A percentile compares a stretch with the other conserved stretches of the same genome.
Conservation (phyloP, 1,140 invertebrate genomes). For the Aphelinus atriplicis region DNA sequence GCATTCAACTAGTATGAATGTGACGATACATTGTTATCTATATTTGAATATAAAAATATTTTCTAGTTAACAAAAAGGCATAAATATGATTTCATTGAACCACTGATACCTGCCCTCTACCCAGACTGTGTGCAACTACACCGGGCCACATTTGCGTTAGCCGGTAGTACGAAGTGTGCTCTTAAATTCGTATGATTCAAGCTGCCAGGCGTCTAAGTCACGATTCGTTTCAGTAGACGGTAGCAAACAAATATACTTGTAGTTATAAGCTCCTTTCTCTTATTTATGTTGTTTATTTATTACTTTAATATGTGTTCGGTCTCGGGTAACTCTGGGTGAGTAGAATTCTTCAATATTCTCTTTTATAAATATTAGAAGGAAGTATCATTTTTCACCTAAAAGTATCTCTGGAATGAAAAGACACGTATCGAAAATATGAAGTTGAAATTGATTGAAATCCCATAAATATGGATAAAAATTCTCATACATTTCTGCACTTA, state of each 20-base stretch:
- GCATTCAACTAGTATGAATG: no score
- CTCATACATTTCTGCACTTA: no score
- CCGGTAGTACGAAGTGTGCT: neutral
- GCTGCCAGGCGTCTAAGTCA: neutral
- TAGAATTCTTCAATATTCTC: neutral
- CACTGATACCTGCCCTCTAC: slow-evolving; percentile 5
- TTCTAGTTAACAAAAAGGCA: neutral
- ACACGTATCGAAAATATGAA: no score
- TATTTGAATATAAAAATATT: neutral
- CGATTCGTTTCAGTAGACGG: no score
- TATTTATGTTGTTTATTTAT: neutral
- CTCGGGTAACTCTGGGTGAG: slow-evolving; percentile 2
- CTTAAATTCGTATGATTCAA: slow-evolving; percentile 23
- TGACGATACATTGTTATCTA: no score
- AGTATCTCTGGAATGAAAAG: no score
- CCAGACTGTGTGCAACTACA: neutral
- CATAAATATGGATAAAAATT: no score
- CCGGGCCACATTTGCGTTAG: neutral
- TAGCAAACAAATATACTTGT: neutral
- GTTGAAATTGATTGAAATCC: no score
- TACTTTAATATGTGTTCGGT: slow-evolving; percentile 1
- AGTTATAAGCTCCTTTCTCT: neutral
- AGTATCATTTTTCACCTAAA: no score
- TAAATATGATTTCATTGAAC: neutral
- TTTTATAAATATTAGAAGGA: no score